phyloP scores from a whole-genome alignment of 2,113 vertebrate genomes.

The Pontoporia blainvillei region DNA sequence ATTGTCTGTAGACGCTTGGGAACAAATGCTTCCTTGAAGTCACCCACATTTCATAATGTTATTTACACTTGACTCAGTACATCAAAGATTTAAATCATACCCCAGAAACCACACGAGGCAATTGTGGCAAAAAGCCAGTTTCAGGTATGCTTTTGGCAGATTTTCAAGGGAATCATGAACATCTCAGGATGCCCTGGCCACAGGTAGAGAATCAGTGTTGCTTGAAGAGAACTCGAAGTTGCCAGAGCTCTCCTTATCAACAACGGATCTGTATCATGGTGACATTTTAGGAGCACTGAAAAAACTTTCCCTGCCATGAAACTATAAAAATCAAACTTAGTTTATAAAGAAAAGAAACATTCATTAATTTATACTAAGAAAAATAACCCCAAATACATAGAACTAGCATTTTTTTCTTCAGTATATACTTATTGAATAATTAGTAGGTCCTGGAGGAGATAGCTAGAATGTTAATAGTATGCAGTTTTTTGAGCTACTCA shows the following conservation, averaged over 20 bases:
- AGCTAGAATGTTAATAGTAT: background rate
- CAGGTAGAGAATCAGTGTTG: background rate
- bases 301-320: background rate
- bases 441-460: background rate
- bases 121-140: background rate
- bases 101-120: conserved; percentile 5
- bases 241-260: background rate
- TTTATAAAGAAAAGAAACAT: background rate
- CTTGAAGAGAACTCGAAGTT: background rate
- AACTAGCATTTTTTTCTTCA: background rate
- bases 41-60: background rate
- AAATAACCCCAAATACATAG: background rate
- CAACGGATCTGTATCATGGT: background rate
- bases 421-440: background rate
- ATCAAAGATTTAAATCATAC: background rate
- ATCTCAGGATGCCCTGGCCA: background rate
- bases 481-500: background rate
- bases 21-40: background rate
- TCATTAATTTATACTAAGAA: background rate
- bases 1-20: background rate
- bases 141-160: background rate
- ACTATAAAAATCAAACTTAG: background rate
- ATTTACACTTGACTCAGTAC: background rate
- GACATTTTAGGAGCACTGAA: background rate
- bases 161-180: background rate